Evolutionary conservation across 2,888 invertebrate species (phyloP).

Genomic region (Tridacna gigas): DNA sequence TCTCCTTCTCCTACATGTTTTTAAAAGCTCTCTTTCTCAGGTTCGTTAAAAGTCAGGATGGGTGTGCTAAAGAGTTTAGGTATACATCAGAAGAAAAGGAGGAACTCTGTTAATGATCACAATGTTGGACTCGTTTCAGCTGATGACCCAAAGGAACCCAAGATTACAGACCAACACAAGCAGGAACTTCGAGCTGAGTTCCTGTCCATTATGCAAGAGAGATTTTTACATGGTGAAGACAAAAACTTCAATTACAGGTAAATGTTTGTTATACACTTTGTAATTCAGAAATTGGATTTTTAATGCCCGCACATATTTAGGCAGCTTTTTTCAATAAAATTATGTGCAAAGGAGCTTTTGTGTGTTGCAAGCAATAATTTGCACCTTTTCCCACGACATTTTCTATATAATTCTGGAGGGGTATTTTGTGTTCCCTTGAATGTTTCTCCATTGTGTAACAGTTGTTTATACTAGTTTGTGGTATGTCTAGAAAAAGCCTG

Average conservation of each 20-base stretch:
- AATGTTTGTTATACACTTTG: neutral
- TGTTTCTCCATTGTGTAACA: too few species aligned
- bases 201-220: constrained; percentile 92
- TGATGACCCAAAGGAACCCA: constrained; percentile 45
- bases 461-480: too few species aligned
- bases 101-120: neutral
- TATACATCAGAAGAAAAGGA: neutral
- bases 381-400: too few species aligned
- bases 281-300: too few species aligned
- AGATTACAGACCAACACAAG: constrained; percentile 83
- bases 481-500: too few species aligned
- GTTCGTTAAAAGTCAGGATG: too few species aligned
- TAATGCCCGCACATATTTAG: too few species aligned
- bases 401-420: too few species aligned
- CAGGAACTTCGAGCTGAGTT: constrained; percentile 92
- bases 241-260: constrained; percentile 92
- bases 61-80: neutral
- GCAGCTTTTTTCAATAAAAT: too few species aligned
- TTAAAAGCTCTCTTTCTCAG: neutral
- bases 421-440: too few species aligned
- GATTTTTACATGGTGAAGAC: constrained; percentile 93
- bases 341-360: too few species aligned
- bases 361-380: too few species aligned
- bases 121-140: neutral
- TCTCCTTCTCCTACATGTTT: neutral